Percentiles rank a stretch among this genome's conserved stretches.
Evolutionary conservation across 2,888 invertebrate species (phyloP).

Genomic region (Catocala sponsa): DNA sequence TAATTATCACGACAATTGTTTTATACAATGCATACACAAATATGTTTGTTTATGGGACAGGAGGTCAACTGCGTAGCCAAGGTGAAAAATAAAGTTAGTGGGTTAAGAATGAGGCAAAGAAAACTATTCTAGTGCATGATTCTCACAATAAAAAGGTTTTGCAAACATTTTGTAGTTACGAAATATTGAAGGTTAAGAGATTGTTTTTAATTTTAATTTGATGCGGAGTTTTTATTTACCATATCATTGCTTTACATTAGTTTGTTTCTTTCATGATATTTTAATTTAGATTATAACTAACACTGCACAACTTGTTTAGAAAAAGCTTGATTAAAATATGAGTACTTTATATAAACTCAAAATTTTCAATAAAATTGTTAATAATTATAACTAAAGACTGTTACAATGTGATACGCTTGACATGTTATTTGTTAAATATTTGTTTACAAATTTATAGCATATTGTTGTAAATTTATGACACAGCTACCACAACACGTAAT

Average conservation of each 20-base stretch:
- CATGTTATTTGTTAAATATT: no score
- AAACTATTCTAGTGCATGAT: constrained; percentile 7
- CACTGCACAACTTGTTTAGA: no score
- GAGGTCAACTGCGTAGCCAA: constrained; percentile 34
- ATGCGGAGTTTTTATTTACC: background rate
- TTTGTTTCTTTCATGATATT: no score
- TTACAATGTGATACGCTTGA: no score
- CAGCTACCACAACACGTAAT: no score
- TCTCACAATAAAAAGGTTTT: constrained; percentile 28
- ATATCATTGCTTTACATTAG: no score
- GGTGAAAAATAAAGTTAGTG: constrained; percentile 26
- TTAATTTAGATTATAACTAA: no score
- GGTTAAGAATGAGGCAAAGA: constrained; percentile 35
- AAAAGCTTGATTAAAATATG: no score
- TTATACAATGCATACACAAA: constrained; percentile 21
- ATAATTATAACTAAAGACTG: no score
- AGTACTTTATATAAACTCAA: no score
- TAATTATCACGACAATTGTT: constrained; percentile 23
- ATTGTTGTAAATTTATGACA: background rate
- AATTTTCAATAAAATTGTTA: no score
- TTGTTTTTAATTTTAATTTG: constrained; percentile 4
- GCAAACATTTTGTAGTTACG: constrained; percentile 13
- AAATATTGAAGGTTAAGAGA: constrained; percentile 13
- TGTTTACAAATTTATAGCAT: no score
- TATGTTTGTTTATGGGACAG: constrained; percentile 24